Evolutionary conservation across 1,140 invertebrate species (phyloP).

Genomic region (Papilio dardanus): DNA sequence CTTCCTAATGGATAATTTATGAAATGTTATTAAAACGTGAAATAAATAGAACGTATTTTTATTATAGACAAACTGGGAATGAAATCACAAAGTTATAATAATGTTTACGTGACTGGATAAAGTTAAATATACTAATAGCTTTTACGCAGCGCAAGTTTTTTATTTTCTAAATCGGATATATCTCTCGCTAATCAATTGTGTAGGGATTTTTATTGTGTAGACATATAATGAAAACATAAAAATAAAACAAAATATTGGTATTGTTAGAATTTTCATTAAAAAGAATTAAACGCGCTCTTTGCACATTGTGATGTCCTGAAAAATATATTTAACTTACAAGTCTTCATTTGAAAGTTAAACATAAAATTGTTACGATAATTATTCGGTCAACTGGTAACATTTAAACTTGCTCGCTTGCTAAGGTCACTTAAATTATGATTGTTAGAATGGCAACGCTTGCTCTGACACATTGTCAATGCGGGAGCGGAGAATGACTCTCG

Average conservation of each 20-base stretch:
- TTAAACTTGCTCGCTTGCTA: neutral
- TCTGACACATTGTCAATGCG: neutral
- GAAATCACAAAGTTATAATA: neutral
- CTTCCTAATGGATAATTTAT: constrained; percentile 10
- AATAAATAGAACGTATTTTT: neutral
- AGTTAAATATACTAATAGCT: neutral
- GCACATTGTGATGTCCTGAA: neutral
- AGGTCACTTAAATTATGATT: constrained; percentile 47
- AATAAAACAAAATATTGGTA: neutral
- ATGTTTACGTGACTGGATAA: neutral
- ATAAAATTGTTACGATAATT: neutral
- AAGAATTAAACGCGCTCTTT: neutral
- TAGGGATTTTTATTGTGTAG: too few species aligned
- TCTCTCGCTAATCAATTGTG: neutral
- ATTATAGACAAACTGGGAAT: neutral
- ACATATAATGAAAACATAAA: neutral
- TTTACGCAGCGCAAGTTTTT: neutral
- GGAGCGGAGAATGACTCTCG: too few species aligned
- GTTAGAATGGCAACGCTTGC: constrained; percentile 36
- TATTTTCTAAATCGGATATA: neutral
- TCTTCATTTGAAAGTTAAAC: neutral
- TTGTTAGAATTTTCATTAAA: neutral
- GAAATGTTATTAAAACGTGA: constrained; percentile 17
- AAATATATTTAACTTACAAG: neutral
- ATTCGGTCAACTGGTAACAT: neutral